These are phyloP conservation scores for Leistus spinibarbis DNA, from an alignment of 2,888 invertebrate genomes.

Conservation along the genomic window DNA sequence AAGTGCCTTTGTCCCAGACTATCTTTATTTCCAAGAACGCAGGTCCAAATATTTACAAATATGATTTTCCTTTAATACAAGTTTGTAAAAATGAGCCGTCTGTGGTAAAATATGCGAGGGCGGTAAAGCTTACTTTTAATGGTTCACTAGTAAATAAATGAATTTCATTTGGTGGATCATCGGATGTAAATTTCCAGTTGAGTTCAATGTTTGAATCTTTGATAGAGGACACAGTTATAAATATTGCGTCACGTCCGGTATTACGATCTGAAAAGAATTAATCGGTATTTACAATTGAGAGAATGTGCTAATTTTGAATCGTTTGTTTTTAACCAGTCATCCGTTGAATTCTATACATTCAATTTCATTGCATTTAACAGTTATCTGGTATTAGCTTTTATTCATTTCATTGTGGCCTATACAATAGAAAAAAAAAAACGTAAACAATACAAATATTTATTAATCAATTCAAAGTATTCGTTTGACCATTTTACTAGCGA, in stretches of 20 bases:
- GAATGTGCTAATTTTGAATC: not conserved
- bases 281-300: not conserved
- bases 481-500: too few species aligned
- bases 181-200: constrained; percentile 55
- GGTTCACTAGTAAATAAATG: constrained; percentile 53
- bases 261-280: not conserved
- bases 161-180: constrained; percentile 50
- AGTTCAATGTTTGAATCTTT: constrained; percentile 55
- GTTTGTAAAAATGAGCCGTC: too few species aligned
- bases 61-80: not conserved
- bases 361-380: not conserved
- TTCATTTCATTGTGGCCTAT: too few species aligned
- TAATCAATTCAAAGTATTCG: too few species aligned
- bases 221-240: constrained; percentile 56
- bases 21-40: too few species aligned
- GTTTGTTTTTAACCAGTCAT: too few species aligned
- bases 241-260: constrained; percentile 50
- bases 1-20: too few species aligned
- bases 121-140: constrained; percentile 46
- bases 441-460: too few species aligned
- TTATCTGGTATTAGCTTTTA: not conserved
- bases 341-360: not conserved
- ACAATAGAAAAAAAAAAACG: too few species aligned
- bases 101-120: not conserved
- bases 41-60: not conserved